phyloP scores from a whole-genome alignment of 2,888 invertebrate genomes.

The Rhorus exstirpatorius region DNA sequence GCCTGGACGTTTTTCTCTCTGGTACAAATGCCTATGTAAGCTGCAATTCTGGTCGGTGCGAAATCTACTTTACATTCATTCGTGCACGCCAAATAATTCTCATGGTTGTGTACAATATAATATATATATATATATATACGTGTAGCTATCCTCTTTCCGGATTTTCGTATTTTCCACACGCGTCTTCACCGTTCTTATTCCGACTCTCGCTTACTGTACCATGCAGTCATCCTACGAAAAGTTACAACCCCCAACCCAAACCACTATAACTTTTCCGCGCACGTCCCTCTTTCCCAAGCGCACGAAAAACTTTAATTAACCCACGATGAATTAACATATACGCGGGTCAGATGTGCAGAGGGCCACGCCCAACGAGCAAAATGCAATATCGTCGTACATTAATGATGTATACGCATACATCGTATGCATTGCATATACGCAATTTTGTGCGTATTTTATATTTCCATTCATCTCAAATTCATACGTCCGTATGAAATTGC shows the following conservation, averaged over 20 bases:
- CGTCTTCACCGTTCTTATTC: conserved; percentile 57
- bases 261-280: conserved; percentile 37
- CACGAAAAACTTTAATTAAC: conserved; percentile 66
- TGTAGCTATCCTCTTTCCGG: neutral
- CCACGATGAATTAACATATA: conserved; percentile 54
- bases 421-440: neutral
- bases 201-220: conserved; percentile 18
- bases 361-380: neutral
- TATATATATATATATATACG: conserved; percentile 7
- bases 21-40: conserved; percentile 23
- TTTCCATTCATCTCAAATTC: neutral
- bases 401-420: neutral
- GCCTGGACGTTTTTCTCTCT: neutral
- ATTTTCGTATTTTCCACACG: conserved; percentile 67
- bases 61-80: conserved; percentile 64
- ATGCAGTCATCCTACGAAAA: conserved; percentile 44
- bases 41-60: conserved; percentile 31
- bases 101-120: conserved; percentile 23
- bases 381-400: conserved; percentile 1
- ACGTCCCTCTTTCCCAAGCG: neutral
- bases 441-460: neutral
- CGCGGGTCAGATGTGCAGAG: conserved; percentile 13
- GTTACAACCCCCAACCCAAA: conserved; percentile 47
- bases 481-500: neutral
- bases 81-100: conserved; percentile 63